Conservation (phyloP, 2,797 vertebrate species). For the Pseudotriccus pelzelni region DNA sequence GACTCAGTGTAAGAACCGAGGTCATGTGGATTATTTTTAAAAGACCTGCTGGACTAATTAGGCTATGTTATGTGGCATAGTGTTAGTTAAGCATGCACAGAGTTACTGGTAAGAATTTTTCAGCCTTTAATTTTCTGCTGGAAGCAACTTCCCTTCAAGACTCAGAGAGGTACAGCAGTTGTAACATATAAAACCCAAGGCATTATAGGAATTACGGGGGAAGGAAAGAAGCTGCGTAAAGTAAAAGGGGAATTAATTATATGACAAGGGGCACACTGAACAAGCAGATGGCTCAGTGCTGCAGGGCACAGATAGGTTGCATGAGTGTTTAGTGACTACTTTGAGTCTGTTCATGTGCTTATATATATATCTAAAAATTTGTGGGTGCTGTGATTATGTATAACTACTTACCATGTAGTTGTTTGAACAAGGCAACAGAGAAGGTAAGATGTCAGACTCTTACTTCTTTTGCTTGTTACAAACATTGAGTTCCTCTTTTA, state of each 20-base stretch:
- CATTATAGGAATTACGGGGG: slow-evolving; percentile 29
- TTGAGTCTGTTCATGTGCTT: background rate
- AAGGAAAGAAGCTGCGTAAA: slow-evolving; percentile 47
- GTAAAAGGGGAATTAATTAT: slow-evolving; percentile 8
- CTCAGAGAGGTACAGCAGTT: slow-evolving; percentile 3
- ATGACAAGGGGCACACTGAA: background rate
- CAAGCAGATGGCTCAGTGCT: background rate
- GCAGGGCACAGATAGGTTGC: background rate
- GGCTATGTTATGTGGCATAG: slow-evolving; percentile 42
- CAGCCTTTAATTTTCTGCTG: slow-evolving; percentile 61
- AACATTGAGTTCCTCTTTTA: background rate
- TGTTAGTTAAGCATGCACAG: slow-evolving; percentile 47
- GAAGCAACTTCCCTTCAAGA: slow-evolving; percentile 62
- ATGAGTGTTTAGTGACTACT: background rate
- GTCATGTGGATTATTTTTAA: background rate
- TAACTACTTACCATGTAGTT: background rate
- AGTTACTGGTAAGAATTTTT: slow-evolving; percentile 55
- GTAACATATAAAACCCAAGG: slow-evolving; percentile 42
- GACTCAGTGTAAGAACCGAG: slow-evolving; percentile 24
- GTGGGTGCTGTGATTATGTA: background rate
- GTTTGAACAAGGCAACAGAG: background rate
- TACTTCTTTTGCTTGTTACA: background rate
- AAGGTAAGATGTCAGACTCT: background rate
- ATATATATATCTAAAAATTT: background rate
- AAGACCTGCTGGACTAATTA: slow-evolving; percentile 31